phyloP scores from a whole-genome alignment of 2,113 vertebrate species.

The Megaptera novaeangliae region DNA sequence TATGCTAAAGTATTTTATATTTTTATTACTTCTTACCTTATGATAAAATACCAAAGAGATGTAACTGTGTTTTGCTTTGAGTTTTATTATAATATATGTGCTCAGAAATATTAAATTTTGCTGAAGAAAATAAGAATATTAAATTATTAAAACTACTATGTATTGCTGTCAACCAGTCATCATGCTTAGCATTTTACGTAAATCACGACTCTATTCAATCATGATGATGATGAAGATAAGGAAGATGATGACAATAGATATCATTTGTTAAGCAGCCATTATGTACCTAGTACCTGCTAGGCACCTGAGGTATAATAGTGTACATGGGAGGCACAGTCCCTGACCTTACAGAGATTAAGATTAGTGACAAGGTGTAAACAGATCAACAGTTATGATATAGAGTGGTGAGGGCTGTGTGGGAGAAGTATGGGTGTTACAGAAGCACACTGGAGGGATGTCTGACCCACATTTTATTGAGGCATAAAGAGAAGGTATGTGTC shows the following conservation, averaged over 20 bases:
- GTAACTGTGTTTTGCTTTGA: not conserved
- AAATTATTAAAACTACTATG: not conserved
- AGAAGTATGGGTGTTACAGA: not conserved
- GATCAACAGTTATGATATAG: not conserved
- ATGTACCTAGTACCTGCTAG: not conserved
- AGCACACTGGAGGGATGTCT: not conserved
- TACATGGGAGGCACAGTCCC: not conserved
- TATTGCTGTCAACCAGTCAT: not conserved
- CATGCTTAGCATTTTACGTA: not conserved
- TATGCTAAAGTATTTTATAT: not conserved
- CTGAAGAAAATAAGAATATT: not conserved
- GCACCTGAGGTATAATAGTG: not conserved
- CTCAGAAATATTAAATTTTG: conserved; percentile 8
- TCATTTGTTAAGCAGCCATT: not conserved
- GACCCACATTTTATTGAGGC: not conserved
- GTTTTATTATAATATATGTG: not conserved
- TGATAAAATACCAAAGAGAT: not conserved
- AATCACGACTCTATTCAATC: not conserved
- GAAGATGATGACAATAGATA: not conserved
- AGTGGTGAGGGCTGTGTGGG: not conserved
- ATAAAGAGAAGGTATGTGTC: not conserved
- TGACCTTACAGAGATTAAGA: not conserved
- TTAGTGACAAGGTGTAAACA: not conserved
- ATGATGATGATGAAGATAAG: not conserved
- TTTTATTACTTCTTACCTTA: not conserved